Base-by-base conservation (phyloP, 1,140 invertebrate species). In the Eupristina koningsbergeri region DNA sequence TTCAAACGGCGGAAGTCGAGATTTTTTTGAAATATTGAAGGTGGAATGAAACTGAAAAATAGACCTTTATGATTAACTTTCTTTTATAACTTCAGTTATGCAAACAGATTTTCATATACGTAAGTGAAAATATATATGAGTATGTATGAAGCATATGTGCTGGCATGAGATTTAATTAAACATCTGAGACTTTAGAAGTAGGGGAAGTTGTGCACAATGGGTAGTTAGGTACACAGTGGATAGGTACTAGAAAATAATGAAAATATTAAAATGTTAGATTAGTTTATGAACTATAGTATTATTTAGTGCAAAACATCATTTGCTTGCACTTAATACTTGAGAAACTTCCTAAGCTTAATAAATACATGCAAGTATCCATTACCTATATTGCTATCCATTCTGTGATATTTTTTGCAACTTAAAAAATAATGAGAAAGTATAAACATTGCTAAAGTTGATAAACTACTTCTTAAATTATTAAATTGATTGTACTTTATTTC, bases 211-310 rank as follows among this genome's bases (percentile, higher is more conserved):
- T 36, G 34, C 26, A 41, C 36, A 71, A 71, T 41, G 39, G 36
- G 67, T 71, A 26, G 22, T 41, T 71, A 7, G 19, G 36, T 71
- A 71, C 26, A 7, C 7, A 41, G 36, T 26, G 64, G 39, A 41
- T 41, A 71, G 39, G 29, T 26, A 41, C 67, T 71, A 41, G 36
- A 71, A 71, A 71, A 41, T 71, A 71, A 71, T 71, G 67, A 71
- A 69, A 71, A 71, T 71, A 22, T 71, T 71, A 41, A 71, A 71
- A 41, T 41, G 67, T 71, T 71, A n/a, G 2, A 41, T 71, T 71
- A 41, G 36, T 71, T 71, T 71, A 71, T 41, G 19, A 41, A 71
- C 2, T 71, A 41, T n/a, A 22, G 39, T 6, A 41, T 71, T 71
- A 36, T 71, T 71, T 41, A 41, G 22, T 11, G 36, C 3, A 19